phyloP scores from a whole-genome alignment of 2,888 invertebrate genomes.

The Xestia rhomboidea region DNA sequence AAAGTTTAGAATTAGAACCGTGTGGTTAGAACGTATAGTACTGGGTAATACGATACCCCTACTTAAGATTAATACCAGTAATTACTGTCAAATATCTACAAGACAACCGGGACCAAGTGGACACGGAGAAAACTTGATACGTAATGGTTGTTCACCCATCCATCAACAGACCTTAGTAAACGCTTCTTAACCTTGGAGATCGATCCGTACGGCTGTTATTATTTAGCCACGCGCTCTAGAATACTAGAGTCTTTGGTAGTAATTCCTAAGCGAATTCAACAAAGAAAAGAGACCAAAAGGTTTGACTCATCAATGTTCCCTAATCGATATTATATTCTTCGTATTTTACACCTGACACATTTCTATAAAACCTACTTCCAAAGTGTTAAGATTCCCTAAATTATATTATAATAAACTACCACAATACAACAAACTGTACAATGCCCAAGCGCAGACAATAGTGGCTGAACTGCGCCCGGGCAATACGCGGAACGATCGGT shows the following conservation, averaged over 20 bases:
- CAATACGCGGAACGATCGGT: conserved; percentile 62
- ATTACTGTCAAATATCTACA: too few relatives aligned
- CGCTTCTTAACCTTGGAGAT: background rate
- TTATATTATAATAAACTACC: background rate
- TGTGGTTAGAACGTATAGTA: too few relatives aligned
- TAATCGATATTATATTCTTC: too few relatives aligned
- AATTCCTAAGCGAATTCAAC: too few relatives aligned
- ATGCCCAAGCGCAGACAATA: conserved; percentile 60
- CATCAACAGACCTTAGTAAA: background rate
- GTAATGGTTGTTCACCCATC: background rate
- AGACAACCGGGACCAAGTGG: too few relatives aligned
- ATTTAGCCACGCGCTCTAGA: background rate
- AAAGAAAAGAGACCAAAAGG: too few relatives aligned
- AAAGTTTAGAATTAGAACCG: conserved; percentile 34
- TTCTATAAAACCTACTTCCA: background rate
- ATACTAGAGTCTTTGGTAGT: too few relatives aligned
- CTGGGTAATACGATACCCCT: too few relatives aligned
- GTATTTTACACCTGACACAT: background rate
- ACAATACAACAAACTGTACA: conserved; percentile 19
- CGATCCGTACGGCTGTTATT: background rate
- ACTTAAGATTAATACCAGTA: too few relatives aligned
- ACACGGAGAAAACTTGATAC: background rate
- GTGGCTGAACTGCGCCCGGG: conserved; percentile 41
- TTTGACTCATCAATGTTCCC: background rate
- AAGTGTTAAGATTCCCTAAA: background rate